Conservation (phyloP, 2,888 invertebrate species). For the Phoenoteleia sp. region DNA sequence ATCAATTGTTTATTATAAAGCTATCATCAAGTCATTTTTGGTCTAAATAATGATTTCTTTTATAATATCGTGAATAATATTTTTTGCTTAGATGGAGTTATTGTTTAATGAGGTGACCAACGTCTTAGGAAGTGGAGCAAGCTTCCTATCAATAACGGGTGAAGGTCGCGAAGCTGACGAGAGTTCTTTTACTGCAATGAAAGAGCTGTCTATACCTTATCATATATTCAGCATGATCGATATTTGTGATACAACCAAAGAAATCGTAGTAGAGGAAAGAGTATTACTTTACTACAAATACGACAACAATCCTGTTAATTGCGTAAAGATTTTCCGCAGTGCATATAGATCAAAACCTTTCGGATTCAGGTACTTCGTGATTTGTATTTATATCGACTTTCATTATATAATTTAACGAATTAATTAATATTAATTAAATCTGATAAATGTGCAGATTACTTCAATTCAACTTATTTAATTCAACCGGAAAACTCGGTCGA, state of each 20-base stretch:
- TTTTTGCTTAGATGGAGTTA: constrained; percentile 88
- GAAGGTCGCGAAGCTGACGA: constrained; percentile 96
- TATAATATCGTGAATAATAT: too few relatives aligned
- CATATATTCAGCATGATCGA: constrained; percentile 97
- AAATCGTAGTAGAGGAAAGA: constrained; percentile 95
- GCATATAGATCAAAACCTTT: constrained; percentile 94
- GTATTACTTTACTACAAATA: constrained; percentile 98
- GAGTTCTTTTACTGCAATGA: constrained; percentile 96
- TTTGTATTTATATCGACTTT: too few relatives aligned
- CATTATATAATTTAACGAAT: neutral
- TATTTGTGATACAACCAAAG: constrained; percentile 98
- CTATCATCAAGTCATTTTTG: too few relatives aligned
- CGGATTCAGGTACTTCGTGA: constrained; percentile 89
- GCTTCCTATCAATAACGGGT: constrained; percentile 96
- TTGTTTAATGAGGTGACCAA: constrained; percentile 92
- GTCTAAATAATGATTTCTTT: too few relatives aligned
- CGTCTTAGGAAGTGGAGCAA: constrained; percentile 96
- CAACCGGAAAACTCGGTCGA: constrained; percentile 93
- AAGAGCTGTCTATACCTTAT: constrained; percentile 94
- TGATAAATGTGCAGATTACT: constrained; percentile 88
- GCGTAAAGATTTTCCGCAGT: constrained; percentile 98
- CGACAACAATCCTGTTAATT: constrained; percentile 98
- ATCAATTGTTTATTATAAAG: too few relatives aligned
- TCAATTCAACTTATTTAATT: constrained; percentile 97
- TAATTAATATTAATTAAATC: neutral